These are phyloP conservation scores for Odocoileus hemionus DNA, from an alignment of 2,113 vertebrate species.

Conservation along the genomic window DNA sequence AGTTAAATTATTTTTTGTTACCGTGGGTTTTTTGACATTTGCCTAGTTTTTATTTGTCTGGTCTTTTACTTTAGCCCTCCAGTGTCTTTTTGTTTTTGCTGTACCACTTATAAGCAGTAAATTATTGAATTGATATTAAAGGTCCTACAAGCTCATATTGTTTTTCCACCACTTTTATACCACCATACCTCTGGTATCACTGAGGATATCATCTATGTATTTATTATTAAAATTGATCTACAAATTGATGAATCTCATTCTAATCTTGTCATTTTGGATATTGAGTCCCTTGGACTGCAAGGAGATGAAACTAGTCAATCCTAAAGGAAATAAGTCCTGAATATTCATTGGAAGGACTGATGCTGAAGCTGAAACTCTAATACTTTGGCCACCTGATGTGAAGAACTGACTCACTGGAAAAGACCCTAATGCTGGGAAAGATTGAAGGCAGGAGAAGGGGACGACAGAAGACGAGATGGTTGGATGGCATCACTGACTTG, in stretches of 20 bases:
- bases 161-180: no score
- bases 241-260: neutral
- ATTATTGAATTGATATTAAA: no score
- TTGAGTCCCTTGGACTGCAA: neutral
- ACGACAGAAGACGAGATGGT: neutral
- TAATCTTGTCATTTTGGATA: neutral
- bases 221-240: neutral
- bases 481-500: neutral
- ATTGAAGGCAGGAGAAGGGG: neutral
- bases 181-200: no score
- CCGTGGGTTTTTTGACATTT: no score
- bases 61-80: no score
- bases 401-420: neutral
- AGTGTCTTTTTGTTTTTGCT: no score
- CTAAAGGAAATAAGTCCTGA: neutral
- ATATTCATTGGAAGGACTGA: neutral
- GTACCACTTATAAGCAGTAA: no score
- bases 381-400: neutral
- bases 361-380: neutral
- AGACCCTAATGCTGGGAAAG: neutral
- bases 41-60: no score
- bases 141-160: no score
- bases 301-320: neutral
- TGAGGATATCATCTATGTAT: neutral
- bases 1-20: no score